Percentiles rank a stretch among this genome's conserved stretches.
These are phyloP conservation scores for Phaenicophaeus curvirostris DNA, from an alignment of 2,797 vertebrate genomes.

Conservation along the genomic window DNA sequence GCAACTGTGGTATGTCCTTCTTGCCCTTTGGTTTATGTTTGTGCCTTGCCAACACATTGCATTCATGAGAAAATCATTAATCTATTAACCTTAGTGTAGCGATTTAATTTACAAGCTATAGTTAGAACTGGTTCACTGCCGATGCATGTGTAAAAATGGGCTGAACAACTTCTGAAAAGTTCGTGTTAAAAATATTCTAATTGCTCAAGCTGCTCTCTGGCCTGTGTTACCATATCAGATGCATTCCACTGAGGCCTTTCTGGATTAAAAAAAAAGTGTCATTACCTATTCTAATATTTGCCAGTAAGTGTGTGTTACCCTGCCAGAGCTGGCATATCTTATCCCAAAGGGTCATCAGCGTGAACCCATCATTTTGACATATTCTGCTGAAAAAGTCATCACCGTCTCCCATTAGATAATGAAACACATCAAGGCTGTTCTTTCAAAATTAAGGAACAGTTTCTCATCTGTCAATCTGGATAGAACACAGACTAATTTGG, in stretches of 20 bases:
- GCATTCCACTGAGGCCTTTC: neutral
- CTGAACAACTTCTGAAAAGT: constrained; percentile 28
- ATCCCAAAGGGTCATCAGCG: constrained; percentile 23
- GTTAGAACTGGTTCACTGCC: constrained; percentile 46
- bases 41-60: constrained; percentile 29
- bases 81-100: constrained; percentile 53
- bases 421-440: constrained; percentile 39
- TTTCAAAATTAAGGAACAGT: constrained; percentile 60
- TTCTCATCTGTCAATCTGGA: constrained; percentile 57
- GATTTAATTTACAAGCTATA: constrained; percentile 55
- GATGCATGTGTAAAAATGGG: neutral
- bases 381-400: constrained; percentile 50
- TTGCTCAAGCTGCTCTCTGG: constrained; percentile 33
- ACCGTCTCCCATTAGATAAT: neutral
- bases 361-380: constrained; percentile 55
- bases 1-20: constrained; percentile 8
- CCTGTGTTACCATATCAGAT: neutral
- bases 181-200: constrained; percentile 40
- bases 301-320: neutral
- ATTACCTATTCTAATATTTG: constrained; percentile 56
- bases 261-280: neutral
- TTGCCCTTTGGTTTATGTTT: constrained; percentile 55
- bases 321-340: constrained; percentile 47
- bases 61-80: constrained; percentile 67
- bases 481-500: constrained; percentile 66